Percentiles rank a stretch among this genome's conserved stretches.
These are phyloP conservation scores for Lasioglossum villosulum DNA, from an alignment of 2,888 invertebrate genomes.

Conservation along the genomic window DNA sequence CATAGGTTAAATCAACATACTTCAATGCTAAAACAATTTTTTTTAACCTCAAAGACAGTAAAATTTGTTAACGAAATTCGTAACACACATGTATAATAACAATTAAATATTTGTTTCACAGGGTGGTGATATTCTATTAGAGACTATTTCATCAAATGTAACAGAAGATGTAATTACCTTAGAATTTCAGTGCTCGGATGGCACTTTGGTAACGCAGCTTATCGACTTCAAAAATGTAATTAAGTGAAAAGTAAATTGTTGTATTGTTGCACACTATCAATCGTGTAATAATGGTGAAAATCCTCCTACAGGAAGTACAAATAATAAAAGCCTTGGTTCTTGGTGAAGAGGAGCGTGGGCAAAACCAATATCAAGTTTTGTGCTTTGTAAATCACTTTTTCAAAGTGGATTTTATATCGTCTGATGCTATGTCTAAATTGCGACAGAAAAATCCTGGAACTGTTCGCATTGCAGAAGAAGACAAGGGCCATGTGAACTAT, in stretches of 20 bases:
- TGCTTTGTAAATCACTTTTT: conserved; percentile 96
- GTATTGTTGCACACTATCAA: neutral
- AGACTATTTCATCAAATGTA: conserved; percentile 96
- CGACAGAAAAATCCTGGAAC: conserved; percentile 95
- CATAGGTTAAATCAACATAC: conserved; percentile 2
- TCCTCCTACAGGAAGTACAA: conserved; percentile 92
- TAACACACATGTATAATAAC: neutral
- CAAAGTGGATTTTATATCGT: conserved; percentile 97
- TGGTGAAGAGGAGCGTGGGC: conserved; percentile 96
- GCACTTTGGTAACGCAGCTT: conserved; percentile 95
- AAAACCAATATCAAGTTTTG: conserved; percentile 94
- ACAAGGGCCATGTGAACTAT: conserved; percentile 92
- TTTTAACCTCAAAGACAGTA: conserved; percentile 42
- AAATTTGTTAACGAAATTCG: neutral
- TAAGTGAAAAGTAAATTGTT: conserved; percentile 67
- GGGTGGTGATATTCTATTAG: conserved; percentile 97
- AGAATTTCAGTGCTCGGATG: conserved; percentile 96
- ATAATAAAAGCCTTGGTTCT: conserved; percentile 94
- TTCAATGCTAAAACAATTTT: neutral
- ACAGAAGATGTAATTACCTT: conserved; percentile 95
- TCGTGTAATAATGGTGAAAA: conserved; percentile 3
- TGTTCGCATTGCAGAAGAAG: conserved; percentile 95
- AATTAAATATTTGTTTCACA: conserved; percentile 80
- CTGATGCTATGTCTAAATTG: conserved; percentile 98
- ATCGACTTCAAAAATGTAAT: conserved; percentile 97